phyloP scores from a whole-genome alignment of 2,113 vertebrate species.

The Cricetomys ansorgei region DNA sequence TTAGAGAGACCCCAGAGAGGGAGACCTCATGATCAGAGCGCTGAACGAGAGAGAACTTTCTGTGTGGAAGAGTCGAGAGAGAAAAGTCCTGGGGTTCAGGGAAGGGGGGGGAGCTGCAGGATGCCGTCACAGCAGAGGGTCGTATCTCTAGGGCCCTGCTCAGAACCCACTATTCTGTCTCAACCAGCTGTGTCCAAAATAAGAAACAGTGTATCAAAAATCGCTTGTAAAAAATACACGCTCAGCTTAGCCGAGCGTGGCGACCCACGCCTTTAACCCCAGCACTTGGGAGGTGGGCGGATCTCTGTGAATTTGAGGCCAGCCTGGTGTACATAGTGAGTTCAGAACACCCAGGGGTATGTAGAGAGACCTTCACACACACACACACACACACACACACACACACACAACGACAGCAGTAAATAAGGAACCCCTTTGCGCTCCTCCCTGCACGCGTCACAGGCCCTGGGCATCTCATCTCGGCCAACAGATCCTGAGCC shows the following conservation, averaged over 20 bases:
- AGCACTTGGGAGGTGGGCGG: neutral
- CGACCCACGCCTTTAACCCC: neutral
- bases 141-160: neutral
- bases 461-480: neutral
- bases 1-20: neutral
- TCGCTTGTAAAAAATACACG: neutral
- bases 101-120: accelerated
- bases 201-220: neutral
- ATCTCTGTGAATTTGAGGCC: neutral
- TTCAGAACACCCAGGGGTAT: neutral
- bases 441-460: neutral
- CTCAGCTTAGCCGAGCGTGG: neutral
- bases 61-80: neutral
- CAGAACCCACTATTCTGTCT: neutral
- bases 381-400: neutral
- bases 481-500: neutral
- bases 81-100: neutral
- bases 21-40: neutral
- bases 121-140: neutral
- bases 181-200: neutral
- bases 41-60: neutral
- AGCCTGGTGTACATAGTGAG: neutral
- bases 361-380: neutral
- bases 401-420: neutral
- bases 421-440: accelerated